Percentiles rank a stretch among this genome's conserved stretches.
Conservation (phyloP, 2,797 vertebrate genomes). For the Anisognathus igniventris region DNA sequence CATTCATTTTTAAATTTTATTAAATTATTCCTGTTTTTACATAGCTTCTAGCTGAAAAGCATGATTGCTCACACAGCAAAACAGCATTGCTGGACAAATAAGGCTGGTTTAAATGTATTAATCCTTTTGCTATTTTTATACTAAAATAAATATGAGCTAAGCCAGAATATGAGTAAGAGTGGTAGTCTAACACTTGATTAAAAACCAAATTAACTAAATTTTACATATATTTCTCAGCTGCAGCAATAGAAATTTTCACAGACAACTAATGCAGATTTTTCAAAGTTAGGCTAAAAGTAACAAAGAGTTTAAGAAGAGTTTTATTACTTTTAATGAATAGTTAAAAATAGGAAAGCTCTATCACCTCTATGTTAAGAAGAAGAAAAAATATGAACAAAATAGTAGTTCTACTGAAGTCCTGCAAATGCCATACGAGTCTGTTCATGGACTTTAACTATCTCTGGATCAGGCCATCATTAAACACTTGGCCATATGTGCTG, state of each 20-base stretch:
- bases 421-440: background rate
- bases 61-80: background rate
- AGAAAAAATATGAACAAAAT: background rate
- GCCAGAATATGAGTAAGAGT: background rate
- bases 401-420: background rate
- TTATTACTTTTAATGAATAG: background rate
- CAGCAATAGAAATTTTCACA: background rate
- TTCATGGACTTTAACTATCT: background rate
- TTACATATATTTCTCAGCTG: background rate
- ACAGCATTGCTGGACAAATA: background rate
- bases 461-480: background rate
- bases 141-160: background rate
- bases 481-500: background rate
- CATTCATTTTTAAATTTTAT: background rate
- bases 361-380: background rate
- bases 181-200: background rate
- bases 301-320: background rate
- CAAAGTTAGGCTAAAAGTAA: background rate
- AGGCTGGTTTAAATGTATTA: background rate
- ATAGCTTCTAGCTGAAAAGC: background rate
- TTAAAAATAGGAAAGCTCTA: background rate
- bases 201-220: background rate
- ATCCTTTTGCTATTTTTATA: background rate
- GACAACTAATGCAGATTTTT: background rate
- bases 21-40: background rate